These are phyloP conservation scores for Hesperia comma DNA, from an alignment of 2,888 invertebrate genomes.

Conservation along the genomic window DNA sequence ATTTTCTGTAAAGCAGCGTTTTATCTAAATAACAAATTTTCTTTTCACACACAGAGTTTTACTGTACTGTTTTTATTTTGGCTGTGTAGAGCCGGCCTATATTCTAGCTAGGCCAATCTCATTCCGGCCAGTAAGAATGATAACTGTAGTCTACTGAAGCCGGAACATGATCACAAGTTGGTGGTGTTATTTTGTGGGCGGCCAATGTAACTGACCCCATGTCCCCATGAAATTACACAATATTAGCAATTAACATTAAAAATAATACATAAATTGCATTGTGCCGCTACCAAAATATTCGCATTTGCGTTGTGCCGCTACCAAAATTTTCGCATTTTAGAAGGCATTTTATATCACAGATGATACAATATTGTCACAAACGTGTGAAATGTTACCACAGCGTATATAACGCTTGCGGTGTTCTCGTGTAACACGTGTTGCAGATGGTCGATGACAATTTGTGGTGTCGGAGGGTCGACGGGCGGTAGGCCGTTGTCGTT, in stretches of 20 bases:
- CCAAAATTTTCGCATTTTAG: background rate
- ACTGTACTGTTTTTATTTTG: no score
- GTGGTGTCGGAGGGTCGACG: conserved; percentile 16
- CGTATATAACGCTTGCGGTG: conserved; percentile 16
- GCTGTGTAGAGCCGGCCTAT: no score
- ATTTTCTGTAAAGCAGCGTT: background rate
- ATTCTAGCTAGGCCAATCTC: no score
- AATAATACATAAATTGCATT: no score
- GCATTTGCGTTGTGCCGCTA: background rate
- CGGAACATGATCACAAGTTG: no score
- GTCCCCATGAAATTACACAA: no score
- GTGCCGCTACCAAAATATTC: background rate
- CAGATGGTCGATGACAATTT: conserved; percentile 23
- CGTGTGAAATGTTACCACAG: conserved; percentile 5
- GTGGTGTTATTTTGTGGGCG: no score
- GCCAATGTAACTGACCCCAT: no score
- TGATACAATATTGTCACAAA: background rate
- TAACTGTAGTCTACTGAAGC: no score
- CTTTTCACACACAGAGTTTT: background rate
- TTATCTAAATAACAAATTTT: background rate
- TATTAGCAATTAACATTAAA: no score
- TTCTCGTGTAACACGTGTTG: conserved; percentile 9
- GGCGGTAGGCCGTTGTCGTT: conserved; percentile 9
- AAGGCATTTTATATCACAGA: background rate
- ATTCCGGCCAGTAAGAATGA: no score